Percentiles rank a stretch among this genome's conserved stretches.
Evolutionary conservation across 2,888 invertebrate genomes (phyloP).

Genomic region (Sarcophaga variegata): DNA sequence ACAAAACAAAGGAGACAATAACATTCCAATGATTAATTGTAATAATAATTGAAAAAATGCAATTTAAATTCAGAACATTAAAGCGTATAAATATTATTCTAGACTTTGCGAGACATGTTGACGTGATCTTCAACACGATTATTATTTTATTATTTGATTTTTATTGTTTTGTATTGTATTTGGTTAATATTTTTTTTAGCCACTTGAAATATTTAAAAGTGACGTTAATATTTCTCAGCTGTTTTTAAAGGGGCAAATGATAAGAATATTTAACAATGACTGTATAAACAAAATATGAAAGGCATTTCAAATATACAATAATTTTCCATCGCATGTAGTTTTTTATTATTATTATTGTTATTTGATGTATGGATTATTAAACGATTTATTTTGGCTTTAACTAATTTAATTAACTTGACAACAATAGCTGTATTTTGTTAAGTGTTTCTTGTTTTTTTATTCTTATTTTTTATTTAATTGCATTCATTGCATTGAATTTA

Average conservation of each 20-base stretch:
- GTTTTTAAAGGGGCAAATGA: conserved; percentile 24
- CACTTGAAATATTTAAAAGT: conserved; percentile 18
- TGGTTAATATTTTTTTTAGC: neutral
- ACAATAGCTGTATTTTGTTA: conserved; percentile 5
- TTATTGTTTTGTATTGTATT: no score
- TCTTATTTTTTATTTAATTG: conserved; percentile 35
- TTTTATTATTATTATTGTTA: neutral
- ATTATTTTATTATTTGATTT: neutral
- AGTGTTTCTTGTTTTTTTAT: neutral
- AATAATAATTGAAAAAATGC: neutral
- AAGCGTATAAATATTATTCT: neutral
- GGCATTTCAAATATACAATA: conserved; percentile 3
- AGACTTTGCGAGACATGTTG: conserved; percentile 54
- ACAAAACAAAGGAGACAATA: neutral
- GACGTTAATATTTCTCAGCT: conserved; percentile 34
- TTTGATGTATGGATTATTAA: conserved; percentile 22
- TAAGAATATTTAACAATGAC: conserved; percentile 40
- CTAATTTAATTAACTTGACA: conserved; percentile 34
- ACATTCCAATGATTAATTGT: conserved; percentile 24
- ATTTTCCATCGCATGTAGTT: neutral
- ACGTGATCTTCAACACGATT: conserved; percentile 65
- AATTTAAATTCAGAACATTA: neutral
- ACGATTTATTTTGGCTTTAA: conserved; percentile 23
- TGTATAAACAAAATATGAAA: conserved; percentile 4
- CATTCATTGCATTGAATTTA: conserved; percentile 18